A percentile compares a stretch with the other conserved stretches of the same genome.
Evolutionary conservation across 2,797 vertebrate species (phyloP).

Genomic region (Pitangus sulphuratus): DNA sequence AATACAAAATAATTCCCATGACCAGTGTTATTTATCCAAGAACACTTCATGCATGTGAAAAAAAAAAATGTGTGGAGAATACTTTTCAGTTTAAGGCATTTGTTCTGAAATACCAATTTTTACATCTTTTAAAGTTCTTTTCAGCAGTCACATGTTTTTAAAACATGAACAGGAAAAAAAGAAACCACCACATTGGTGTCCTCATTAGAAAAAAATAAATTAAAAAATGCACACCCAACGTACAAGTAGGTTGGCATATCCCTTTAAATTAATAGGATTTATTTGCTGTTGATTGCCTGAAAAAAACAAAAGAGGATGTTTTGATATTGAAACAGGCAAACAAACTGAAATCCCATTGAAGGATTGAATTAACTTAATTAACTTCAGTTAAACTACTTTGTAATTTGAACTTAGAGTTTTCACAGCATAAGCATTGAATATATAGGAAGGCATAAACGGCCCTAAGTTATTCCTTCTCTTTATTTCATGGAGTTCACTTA

Average conservation of each 20-base stretch:
- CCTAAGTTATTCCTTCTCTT: not conserved
- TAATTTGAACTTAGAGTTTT: not conserved
- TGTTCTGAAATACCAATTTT: not conserved
- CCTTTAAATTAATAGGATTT: not conserved
- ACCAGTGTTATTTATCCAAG: not conserved
- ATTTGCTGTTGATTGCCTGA: not conserved
- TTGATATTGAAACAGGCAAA: not conserved
- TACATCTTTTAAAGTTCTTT: not conserved
- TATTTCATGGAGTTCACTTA: not conserved
- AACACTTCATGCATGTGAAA: not conserved
- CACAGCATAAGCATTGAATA: not conserved
- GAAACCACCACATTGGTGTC: not conserved
- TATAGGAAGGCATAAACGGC: not conserved
- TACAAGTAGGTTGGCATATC: not conserved
- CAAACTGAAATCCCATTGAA: not conserved
- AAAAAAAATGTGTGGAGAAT: not conserved
- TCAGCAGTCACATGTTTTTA: not conserved
- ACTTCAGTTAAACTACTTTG: not conserved
- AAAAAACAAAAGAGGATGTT: constrained; percentile 2
- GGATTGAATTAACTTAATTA: not conserved
- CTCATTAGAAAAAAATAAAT: not conserved
- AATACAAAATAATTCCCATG: not conserved
- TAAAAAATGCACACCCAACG: not conserved
- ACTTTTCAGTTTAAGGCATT: not conserved
- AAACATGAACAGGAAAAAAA: not conserved